A percentile compares a stretch with the other conserved stretches of the same genome.
These are phyloP conservation scores for Chaetorhynchus papuensis DNA, from an alignment of 2,113 vertebrate species.

Conservation along the genomic window DNA sequence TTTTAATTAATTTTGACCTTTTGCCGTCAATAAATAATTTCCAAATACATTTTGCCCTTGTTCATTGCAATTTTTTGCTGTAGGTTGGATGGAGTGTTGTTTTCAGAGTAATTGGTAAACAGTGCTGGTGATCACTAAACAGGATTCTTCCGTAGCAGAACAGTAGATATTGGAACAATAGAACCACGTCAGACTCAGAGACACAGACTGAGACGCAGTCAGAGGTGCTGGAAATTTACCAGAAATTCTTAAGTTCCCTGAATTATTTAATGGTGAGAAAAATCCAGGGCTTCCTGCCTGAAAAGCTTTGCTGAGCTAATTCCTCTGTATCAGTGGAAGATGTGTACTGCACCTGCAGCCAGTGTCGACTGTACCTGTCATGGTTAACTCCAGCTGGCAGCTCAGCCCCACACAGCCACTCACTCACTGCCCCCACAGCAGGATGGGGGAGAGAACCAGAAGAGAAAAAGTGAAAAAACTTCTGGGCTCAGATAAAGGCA, in stretches of 20 bases:
- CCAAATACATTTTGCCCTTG: background rate
- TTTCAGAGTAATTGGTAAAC: background rate
- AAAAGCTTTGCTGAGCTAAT: background rate
- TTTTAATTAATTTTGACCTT: background rate
- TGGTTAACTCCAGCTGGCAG: background rate
- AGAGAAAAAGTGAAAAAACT: background rate
- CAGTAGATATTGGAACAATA: background rate
- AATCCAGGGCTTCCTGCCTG: background rate
- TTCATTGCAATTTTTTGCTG: background rate
- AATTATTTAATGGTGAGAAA: background rate
- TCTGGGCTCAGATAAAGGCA: background rate
- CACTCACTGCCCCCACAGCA: rapidly evolving
- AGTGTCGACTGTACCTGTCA: background rate
- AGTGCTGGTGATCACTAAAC: background rate
- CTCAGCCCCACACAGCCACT: background rate
- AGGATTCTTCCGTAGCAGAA: background rate
- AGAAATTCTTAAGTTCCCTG: background rate
- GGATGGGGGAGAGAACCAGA: no score
- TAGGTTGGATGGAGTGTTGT: background rate
- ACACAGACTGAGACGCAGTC: background rate
- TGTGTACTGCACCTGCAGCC: background rate
- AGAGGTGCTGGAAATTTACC: background rate
- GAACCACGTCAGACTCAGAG: background rate
- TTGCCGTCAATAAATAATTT: background rate
- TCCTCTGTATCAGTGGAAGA: background rate